Evolutionary conservation across 2,797 vertebrate genomes (phyloP).

Genomic region (Xenentodon cancila): DNA sequence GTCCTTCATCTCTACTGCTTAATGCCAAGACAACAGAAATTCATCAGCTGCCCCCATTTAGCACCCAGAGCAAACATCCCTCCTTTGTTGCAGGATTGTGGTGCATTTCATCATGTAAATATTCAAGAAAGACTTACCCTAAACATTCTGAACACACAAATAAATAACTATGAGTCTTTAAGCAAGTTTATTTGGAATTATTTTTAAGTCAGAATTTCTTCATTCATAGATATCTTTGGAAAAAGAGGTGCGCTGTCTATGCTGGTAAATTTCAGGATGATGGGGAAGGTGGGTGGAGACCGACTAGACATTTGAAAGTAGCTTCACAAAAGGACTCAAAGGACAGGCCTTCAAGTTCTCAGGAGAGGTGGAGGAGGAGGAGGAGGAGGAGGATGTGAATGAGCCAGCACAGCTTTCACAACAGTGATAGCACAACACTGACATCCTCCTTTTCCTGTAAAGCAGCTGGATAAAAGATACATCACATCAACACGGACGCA

Average conservation of each 20-base stretch:
- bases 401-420: conserved; percentile 70
- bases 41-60: conserved; percentile 49
- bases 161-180: too few relatives aligned
- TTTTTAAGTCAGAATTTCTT: background rate
- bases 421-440: conserved; percentile 73
- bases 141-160: too few relatives aligned
- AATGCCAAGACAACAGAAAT: conserved; percentile 55
- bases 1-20: conserved; percentile 51
- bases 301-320: conserved; percentile 30
- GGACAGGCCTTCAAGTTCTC: conserved; percentile 23
- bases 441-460: conserved; percentile 70
- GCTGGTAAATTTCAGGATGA: conserved; percentile 7
- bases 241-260: background rate
- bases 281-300: conserved; percentile 43
- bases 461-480: conserved; percentile 61
- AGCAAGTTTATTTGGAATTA: too few relatives aligned
- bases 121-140: conserved; percentile 11
- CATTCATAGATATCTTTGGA: background rate
- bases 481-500: conserved; percentile 26
- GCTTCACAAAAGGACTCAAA: conserved; percentile 59
- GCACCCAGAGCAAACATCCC: conserved; percentile 59
- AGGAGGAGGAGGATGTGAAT: conserved; percentile 65
- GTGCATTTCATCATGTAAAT: conserved; percentile 52
- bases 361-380: conserved; percentile 21
- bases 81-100: conserved; percentile 53